Evolutionary conservation across 23 tunicate genomes (phyloP), one percentile per base, ranked within the genome.

Genomic region (Ascidia mentula): DNA sequence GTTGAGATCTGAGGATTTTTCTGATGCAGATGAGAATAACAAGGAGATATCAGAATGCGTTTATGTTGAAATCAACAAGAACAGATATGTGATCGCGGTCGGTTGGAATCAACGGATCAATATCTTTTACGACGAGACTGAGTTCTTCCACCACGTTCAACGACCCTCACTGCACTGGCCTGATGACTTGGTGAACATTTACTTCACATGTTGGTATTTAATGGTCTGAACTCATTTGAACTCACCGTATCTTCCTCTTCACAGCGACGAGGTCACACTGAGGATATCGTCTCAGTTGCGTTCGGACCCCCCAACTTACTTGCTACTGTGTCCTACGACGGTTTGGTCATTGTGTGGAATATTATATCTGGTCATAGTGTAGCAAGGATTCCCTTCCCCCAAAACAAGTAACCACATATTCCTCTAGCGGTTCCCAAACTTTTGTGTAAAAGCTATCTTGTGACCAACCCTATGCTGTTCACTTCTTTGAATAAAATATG

Each of bases 51-150:
- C 87, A 18, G 79, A 80, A 0, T 88, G 85, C 42, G 45, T 82
- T 12, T 91, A 91, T 38, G 79, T 91, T 22, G 85, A 91, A 81
- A 85, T 84, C 38, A 91, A 91, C 80, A 85, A 85, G 37, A 89
- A 85, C 77, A 69, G 81, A 26, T 89, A 61, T 72, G 85, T 95
- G 40, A 75, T 82, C 0, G 89, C 90, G 8, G 91, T 95, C 18
- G 98, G 98, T 0, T 95, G 98, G 98, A 95, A 95, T 46, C 84
- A 86, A 20, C 69, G 88, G 36, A 78, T 95, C 65, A 95, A 95
- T 61, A 82, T 95, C 4, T 95, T 84, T 80, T 73, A 95, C n/a
- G 98, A 95, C 40, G 89, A 84, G 31, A 80, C 85, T 36, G 87
- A 92, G n/a, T 71, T 87, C 40, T 78, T 87, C 33, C 84, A 88